Evolutionary conservation across 2,113 vertebrate genomes (phyloP).

Genomic region (Harpagus bidentatus): DNA sequence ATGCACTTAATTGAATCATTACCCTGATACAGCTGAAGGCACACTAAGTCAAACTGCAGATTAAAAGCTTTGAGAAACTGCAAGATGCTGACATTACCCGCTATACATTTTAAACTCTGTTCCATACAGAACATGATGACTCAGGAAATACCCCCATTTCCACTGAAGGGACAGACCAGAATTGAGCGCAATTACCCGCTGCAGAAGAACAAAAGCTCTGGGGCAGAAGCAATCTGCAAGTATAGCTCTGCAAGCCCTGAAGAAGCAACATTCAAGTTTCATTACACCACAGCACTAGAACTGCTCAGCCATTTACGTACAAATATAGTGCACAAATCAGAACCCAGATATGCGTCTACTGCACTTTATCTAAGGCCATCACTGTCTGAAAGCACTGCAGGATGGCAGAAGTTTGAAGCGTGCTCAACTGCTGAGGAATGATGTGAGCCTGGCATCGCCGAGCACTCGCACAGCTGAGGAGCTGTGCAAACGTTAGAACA

Average conservation of each 20-base stretch:
- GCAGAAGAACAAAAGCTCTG: neutral
- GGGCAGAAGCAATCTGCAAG: neutral
- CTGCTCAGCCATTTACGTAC: neutral
- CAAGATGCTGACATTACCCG: neutral
- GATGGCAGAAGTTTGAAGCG: accelerated
- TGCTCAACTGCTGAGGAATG: accelerated
- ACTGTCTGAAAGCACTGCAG: neutral
- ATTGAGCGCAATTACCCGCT: neutral
- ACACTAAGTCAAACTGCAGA: neutral
- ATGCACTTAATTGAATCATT: neutral
- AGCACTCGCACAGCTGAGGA: neutral
- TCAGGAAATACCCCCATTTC: neutral
- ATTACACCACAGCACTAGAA: neutral
- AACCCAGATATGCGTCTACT: neutral
- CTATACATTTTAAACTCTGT: neutral
- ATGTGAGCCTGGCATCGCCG: accelerated
- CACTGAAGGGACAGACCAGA: neutral
- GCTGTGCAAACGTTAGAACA: neutral
- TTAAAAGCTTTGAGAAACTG: neutral
- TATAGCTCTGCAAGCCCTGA: accelerated
- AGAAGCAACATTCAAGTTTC: neutral
- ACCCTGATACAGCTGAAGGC: neutral
- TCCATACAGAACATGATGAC: neutral
- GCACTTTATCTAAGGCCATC: neutral
- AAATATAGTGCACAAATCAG: neutral